Percentiles rank a stretch among this genome's conserved stretches.
Evolutionary conservation across 2,888 invertebrate genomes (phyloP).

Genomic region (Eutolmus rufibarbis): DNA sequence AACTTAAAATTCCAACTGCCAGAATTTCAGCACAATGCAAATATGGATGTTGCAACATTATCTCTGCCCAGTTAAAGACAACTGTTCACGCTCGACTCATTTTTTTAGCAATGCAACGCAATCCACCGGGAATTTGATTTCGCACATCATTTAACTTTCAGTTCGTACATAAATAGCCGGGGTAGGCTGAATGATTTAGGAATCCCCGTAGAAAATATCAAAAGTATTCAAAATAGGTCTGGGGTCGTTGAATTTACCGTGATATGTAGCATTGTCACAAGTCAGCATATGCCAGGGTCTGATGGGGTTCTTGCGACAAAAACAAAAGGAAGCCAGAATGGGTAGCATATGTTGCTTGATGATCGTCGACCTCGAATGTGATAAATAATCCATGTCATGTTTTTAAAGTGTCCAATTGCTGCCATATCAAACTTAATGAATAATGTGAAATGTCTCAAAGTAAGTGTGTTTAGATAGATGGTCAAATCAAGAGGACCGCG

Average conservation of each 20-base stretch:
- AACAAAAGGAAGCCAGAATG: neutral
- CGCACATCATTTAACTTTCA: constrained; percentile 35
- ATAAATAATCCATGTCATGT: constrained; percentile 15
- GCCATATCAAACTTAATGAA: constrained; percentile 23
- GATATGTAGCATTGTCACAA: neutral
- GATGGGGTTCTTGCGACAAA: neutral
- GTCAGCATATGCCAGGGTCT: constrained; percentile 32
- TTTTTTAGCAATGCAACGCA: neutral
- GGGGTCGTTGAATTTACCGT: neutral
- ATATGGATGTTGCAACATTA: neutral
- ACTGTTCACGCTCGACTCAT: neutral
- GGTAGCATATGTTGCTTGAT: constrained; percentile 24
- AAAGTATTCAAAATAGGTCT: constrained; percentile 25
- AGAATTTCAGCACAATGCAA: neutral
- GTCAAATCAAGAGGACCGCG: neutral
- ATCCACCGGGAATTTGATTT: constrained; percentile 14
- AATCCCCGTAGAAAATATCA: neutral
- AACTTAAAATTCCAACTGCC: neutral
- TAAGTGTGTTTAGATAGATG: neutral
- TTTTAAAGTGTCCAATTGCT: constrained; percentile 34
- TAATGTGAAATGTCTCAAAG: neutral
- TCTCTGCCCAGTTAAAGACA: neutral
- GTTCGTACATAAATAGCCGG: constrained; percentile 10
- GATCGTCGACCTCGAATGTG: neutral
- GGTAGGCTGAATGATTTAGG: constrained; percentile 25